Evolutionary conservation across 2,113 vertebrate genomes (phyloP).

Genomic region (Chlamydotis undulata): DNA sequence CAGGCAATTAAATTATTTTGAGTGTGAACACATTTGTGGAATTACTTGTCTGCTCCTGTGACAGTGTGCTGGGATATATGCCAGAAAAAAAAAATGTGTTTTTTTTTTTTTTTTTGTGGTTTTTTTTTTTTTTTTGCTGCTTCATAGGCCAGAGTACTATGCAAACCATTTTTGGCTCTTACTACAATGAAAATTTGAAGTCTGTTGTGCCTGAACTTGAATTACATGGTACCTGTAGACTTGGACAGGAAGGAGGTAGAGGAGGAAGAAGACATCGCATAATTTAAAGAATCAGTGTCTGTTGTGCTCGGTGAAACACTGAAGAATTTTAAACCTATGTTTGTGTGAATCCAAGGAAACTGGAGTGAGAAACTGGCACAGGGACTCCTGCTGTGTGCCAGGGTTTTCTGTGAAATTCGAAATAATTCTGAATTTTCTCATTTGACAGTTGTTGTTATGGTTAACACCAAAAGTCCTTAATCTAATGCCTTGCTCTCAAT

Average conservation of each 20-base stretch:
- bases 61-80: not conserved
- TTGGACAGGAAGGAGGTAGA: not conserved
- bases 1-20: constrained; percentile 28
- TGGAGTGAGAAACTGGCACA: not conserved
- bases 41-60: constrained; percentile 18
- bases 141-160: not conserved
- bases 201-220: not conserved
- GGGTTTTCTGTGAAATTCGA: not conserved
- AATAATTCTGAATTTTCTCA: not conserved
- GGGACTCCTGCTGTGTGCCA: not conserved
- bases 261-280: not conserved
- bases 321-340: not conserved
- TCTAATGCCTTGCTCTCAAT: not conserved
- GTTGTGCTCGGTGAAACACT: not conserved
- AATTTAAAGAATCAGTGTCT: not conserved
- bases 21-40: constrained; percentile 36
- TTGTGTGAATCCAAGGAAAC: not conserved
- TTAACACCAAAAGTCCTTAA: not conserved
- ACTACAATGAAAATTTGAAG: not conserved
- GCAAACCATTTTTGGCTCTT: not conserved
- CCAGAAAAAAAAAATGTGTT: not conserved
- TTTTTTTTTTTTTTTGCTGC: not conserved
- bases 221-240: not conserved
- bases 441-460: not conserved
- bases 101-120: not conserved